Evolutionary conservation across 2,888 invertebrate genomes (phyloP).

Genomic region (Drosophila greeni): DNA sequence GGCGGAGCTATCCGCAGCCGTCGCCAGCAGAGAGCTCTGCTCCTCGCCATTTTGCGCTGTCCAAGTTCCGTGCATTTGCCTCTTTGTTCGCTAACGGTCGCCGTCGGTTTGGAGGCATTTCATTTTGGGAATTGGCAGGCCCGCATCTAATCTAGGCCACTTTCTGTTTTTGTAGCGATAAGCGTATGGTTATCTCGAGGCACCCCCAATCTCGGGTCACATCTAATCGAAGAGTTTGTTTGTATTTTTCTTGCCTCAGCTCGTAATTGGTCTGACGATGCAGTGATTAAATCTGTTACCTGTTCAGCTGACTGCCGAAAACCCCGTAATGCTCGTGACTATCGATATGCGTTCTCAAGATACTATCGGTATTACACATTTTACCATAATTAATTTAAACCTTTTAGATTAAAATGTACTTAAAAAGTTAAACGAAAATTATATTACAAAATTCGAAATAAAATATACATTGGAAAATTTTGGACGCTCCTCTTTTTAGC

Average conservation of each 20-base stretch:
- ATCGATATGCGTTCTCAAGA: neutral
- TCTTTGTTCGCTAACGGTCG: neutral
- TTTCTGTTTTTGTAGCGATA: neutral
- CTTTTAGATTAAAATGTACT: neutral
- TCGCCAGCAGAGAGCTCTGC: conserved; percentile 37
- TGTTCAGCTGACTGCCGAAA: conserved; percentile 1
- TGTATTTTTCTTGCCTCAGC: neutral
- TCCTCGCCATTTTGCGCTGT: conserved; percentile 38
- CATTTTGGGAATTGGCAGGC: neutral
- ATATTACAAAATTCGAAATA: neutral
- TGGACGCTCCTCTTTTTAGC: neutral
- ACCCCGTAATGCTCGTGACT: neutral
- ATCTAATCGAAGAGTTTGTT: neutral
- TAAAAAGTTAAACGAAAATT: neutral
- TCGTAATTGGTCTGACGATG: neutral
- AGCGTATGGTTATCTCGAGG: neutral
- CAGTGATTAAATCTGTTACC: neutral
- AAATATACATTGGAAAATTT: neutral
- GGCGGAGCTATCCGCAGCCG: conserved; percentile 31
- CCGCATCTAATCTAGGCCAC: neutral
- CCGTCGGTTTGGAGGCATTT: conserved; percentile 3
- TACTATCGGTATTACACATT: neutral
- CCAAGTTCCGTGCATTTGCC: conserved; percentile 15
- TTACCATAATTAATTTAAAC: neutral
- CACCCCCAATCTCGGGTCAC: neutral